Evolutionary conservation across 2,888 invertebrate species (phyloP).

Genomic region (Scaptomyza caliginosa): DNA sequence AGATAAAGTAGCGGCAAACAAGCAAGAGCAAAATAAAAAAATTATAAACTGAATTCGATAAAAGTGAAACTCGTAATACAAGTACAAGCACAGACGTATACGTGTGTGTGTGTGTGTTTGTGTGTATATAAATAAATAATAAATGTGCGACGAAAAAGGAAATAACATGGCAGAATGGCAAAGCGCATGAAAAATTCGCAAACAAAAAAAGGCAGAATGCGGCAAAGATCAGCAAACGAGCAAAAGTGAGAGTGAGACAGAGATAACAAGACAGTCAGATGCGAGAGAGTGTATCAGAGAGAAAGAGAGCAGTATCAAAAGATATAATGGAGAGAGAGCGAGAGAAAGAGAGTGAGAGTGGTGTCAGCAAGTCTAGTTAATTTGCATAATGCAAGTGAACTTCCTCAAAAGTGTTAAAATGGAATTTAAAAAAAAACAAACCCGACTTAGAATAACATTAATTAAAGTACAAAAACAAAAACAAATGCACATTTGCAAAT

Average conservation of each 20-base stretch:
- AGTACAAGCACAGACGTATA: slow-evolving; percentile 30
- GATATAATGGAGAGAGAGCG: background rate
- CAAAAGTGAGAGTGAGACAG: background rate
- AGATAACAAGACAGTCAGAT: background rate
- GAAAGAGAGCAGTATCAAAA: background rate
- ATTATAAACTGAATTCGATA: slow-evolving; percentile 46
- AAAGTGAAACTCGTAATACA: slow-evolving; percentile 66
- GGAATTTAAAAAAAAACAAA: background rate
- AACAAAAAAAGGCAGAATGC: slow-evolving; percentile 36
- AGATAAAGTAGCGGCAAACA: slow-evolving; percentile 36
- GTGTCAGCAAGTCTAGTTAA: slow-evolving; percentile 51
- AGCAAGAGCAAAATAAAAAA: slow-evolving; percentile 18
- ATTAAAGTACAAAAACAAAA: slow-evolving; percentile 4
- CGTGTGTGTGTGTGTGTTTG: background rate
- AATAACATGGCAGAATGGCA: slow-evolving; percentile 52
- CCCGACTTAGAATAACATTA: slow-evolving; percentile 4
- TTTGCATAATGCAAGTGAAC: slow-evolving; percentile 56
- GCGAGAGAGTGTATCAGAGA: background rate
- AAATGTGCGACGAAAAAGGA: slow-evolving; percentile 54
- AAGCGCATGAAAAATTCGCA: slow-evolving; percentile 28
- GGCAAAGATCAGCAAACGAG: slow-evolving; percentile 28
- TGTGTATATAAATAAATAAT: slow-evolving; percentile 39
- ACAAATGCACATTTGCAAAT: slow-evolving; percentile 29
- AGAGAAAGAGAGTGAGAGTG: background rate
- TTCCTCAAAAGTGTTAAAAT: slow-evolving; percentile 46